Percentiles rank a stretch among this genome's conserved stretches.
Evolutionary conservation across 2,888 invertebrate genomes (phyloP).

Genomic region (Vesta saturnalis): DNA sequence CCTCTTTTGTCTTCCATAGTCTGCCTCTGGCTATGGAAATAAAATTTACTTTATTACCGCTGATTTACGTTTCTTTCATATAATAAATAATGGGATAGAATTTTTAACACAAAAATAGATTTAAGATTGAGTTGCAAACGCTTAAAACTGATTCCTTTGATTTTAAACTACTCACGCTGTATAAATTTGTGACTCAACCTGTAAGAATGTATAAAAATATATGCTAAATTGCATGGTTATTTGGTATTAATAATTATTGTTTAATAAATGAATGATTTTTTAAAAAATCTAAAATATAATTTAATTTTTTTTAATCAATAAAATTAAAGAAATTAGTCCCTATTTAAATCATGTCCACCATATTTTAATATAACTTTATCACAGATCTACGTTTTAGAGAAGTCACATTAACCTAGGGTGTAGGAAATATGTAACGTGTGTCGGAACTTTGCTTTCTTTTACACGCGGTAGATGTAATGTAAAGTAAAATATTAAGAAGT

Average conservation of each 20-base stretch:
- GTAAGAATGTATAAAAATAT: neutral
- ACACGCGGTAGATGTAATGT: slow-evolving; percentile 8
- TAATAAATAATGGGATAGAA: no score
- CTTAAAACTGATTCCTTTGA: no score
- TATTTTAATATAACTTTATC: neutral
- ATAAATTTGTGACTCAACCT: neutral
- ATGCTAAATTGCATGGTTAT: neutral
- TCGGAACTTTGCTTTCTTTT: slow-evolving; percentile 9
- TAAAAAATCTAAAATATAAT: neutral
- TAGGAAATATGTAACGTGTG: neutral
- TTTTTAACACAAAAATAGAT: no score
- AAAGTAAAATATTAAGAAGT: neutral
- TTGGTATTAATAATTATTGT: neutral
- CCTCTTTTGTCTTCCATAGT: no score
- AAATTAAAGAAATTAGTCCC: neutral
- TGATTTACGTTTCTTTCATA: no score
- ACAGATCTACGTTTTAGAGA: neutral
- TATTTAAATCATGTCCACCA: slow-evolving; percentile 4
- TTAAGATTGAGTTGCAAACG: no score
- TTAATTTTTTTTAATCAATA: neutral
- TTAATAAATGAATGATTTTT: neutral
- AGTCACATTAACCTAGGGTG: neutral
- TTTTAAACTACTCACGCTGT: no score
- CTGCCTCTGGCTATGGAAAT: no score
- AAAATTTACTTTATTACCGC: no score